These are phyloP conservation scores for Scelioninae gen. 1 DNA, from an alignment of 2,888 invertebrate genomes.

Conservation along the genomic window DNA sequence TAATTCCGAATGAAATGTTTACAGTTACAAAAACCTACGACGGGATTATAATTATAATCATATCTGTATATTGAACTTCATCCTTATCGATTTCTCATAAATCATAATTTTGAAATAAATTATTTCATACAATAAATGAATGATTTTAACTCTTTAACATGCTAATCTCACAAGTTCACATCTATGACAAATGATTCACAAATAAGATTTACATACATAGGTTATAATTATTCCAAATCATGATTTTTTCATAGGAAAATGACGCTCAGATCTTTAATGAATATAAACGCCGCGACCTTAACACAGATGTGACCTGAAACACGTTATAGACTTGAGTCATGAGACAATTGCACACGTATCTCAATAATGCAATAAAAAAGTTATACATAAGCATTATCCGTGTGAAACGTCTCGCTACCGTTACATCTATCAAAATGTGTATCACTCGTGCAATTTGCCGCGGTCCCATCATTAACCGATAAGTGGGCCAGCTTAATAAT, in stretches of 20 bases:
- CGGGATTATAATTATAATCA: no score
- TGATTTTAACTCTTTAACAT: no score
- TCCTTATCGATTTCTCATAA: no score
- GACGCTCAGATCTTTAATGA: conserved; percentile 1
- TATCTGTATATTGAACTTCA: no score
- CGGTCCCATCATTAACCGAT: conserved; percentile 15
- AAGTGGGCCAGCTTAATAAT: conserved; percentile 35
- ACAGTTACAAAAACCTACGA: no score
- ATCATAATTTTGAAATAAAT: no score
- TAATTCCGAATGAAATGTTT: no score
- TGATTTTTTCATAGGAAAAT: conserved; percentile 1
- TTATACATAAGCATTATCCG: conserved; percentile 42
- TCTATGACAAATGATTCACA: no score
- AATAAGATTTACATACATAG: no score
- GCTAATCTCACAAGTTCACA: no score
- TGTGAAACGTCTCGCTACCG: conserved; percentile 41
- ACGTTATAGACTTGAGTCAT: conserved; percentile 28
- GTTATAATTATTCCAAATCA: background rate
- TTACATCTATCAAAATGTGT: conserved; percentile 43
- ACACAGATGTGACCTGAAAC: conserved; percentile 50
- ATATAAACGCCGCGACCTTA: conserved; percentile 34
- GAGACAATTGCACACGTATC: conserved; percentile 45
- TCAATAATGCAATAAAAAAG: conserved; percentile 47
- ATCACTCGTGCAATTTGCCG: conserved; percentile 26
- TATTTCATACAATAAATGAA: no score